A percentile compares a stretch with the other conserved stretches of the same genome.
phyloP scores from a whole-genome alignment of 2,113 vertebrate genomes.

The Theropithecus gelada region DNA sequence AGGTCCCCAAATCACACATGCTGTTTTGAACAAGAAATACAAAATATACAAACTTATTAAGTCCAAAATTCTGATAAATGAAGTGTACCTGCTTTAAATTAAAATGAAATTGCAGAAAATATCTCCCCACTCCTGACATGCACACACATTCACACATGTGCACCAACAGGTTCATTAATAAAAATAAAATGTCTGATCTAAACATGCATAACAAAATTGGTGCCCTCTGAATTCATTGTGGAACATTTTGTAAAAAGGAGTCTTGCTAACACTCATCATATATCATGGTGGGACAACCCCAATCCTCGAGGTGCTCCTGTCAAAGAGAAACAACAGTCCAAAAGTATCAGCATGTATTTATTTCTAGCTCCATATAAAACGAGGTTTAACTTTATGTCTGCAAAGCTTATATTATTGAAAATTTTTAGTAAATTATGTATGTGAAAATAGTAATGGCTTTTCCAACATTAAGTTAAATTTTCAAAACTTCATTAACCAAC shows the following conservation, averaged over 20 bases:
- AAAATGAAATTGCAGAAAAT: slow-evolving; percentile 3
- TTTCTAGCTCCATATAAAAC: slow-evolving; percentile 5
- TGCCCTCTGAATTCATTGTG: neutral
- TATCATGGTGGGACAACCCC: neutral
- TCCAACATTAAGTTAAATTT: neutral
- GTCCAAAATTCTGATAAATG: neutral
- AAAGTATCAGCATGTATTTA: neutral
- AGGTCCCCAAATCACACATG: neutral
- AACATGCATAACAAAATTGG: neutral
- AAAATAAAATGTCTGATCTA: neutral
- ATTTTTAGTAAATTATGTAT: neutral
- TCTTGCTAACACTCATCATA: neutral
- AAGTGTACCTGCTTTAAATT: neutral
- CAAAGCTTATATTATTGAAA: neutral
- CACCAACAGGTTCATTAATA: neutral
- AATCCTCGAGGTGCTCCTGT: neutral
- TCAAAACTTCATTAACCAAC: neutral
- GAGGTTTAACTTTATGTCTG: neutral
- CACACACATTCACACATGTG: neutral
- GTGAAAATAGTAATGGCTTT: neutral
- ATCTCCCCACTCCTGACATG: rapidly evolving
- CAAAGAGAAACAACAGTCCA: neutral
- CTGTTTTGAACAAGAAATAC: neutral
- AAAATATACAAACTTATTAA: neutral
- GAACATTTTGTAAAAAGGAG: neutral